A percentile compares a stretch with the other conserved stretches of the same genome.
These are phyloP conservation scores for Ectropis crepuscularia DNA, from an alignment of 2,888 invertebrate genomes.

Conservation along the genomic window DNA sequence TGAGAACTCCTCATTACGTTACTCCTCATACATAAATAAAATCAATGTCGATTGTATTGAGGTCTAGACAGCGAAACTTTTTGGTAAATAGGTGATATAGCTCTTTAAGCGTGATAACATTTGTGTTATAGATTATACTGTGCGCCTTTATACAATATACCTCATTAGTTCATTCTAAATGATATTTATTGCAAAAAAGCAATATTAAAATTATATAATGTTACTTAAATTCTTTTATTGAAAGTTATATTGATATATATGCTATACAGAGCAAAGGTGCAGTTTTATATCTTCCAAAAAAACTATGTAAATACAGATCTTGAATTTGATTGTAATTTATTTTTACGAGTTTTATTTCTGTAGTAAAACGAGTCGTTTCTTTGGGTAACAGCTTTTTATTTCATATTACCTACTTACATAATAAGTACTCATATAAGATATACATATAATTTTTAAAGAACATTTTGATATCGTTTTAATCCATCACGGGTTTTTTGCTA, in stretches of 20 bases:
- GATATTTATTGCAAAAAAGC: background rate
- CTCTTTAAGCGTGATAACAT: no score
- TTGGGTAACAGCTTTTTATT: slow-evolving; percentile 14
- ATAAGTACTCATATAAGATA: background rate
- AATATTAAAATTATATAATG: background rate
- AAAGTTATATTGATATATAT: background rate
- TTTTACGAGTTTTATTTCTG: slow-evolving; percentile 13
- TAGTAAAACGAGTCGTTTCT: slow-evolving; percentile 19
- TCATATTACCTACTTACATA: slow-evolving; percentile 7
- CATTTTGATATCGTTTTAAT: no score
- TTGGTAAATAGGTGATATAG: no score
- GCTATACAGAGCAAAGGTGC: slow-evolving; percentile 18
- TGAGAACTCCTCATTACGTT: no score
- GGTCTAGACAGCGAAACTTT: no score
- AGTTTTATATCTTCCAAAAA: slow-evolving; percentile 5
- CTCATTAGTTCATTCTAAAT: background rate
- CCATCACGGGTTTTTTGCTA: no score
- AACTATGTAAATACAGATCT: slow-evolving; percentile 12
- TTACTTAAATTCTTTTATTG: no score
- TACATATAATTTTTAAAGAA: no score
- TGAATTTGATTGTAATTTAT: slow-evolving; percentile 13
- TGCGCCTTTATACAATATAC: no score
- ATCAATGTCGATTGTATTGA: no score
- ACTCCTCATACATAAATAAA: no score
- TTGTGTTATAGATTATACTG: no score